Evolutionary conservation across 2,888 invertebrate genomes (phyloP), one percentile per base, ranked within the genome.

Genomic region (Catocala fraxini): DNA sequence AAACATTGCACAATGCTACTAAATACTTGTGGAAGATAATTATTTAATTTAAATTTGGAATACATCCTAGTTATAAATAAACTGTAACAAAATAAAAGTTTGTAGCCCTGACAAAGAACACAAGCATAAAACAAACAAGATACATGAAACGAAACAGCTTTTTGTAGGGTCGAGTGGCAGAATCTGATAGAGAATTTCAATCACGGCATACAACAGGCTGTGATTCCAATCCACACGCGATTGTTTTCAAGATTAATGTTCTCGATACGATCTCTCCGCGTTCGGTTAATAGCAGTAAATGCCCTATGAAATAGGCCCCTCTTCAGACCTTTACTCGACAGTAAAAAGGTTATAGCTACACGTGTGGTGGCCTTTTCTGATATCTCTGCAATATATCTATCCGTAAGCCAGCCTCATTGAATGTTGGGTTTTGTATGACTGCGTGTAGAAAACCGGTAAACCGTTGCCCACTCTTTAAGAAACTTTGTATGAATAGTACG

Each of bases 261-360:
- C 25, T 15, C 9, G 48, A 60, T 54, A 48, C 56, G 47, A 45
- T 41, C 58, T 34, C 12, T 43, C 11, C 9, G 9, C 45, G 10
- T 56, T 46, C 7, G 52, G 12, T 43, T 59, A 43, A 55, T 45
- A 60, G 45, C 55, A 56, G 63, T 61, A 60, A 71, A 68, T 59
- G 62, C 51, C 12, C 41, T 45, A 49, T 51, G 45, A 54, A 49
- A 35, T 39, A 51, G 45, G 13, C 48, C 11, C 42, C 46, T 12
- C 9, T 41, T 15, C 33, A 56, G 51, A 13, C 51, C 35, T 55
- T 46, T 47, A 34, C 35, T 9, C 9, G 6, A 39, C 35, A 9
- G 35, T 39, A 39, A 39, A 39, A 39, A 39, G 35, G 0, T 39
- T 39, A 39, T 39, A 39, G 47, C 12, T 45, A 12, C 35, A 4